Evolutionary conservation across 2,888 invertebrate genomes (phyloP).

Genomic region (Smittia aterrima): DNA sequence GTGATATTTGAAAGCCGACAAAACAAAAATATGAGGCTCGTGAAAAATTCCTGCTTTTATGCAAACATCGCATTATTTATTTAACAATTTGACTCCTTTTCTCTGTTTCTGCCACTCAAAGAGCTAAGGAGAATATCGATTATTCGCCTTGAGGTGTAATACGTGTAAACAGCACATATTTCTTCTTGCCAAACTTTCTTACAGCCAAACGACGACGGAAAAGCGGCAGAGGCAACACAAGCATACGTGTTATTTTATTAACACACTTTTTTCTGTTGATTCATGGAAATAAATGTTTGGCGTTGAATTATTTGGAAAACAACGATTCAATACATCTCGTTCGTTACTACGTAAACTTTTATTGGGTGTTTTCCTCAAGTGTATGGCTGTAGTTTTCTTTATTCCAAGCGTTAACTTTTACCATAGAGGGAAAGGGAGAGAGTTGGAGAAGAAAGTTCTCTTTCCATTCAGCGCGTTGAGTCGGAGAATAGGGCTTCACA

Average conservation of each 20-base stretch:
- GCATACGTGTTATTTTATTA: slow-evolving; percentile 25
- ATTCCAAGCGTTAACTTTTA: not conserved
- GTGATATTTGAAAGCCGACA: slow-evolving; percentile 36
- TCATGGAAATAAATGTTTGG: slow-evolving; percentile 37
- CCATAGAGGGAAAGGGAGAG: too few species aligned
- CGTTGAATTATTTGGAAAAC: slow-evolving; percentile 33
- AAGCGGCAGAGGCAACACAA: not conserved
- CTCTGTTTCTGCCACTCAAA: slow-evolving; percentile 8
- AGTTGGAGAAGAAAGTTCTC: too few species aligned
- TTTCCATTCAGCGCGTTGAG: not conserved
- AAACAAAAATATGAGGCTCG: not conserved
- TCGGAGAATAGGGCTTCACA: not conserved
- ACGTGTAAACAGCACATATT: slow-evolving; percentile 2
- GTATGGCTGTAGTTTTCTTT: not conserved
- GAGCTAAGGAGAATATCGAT: slow-evolving; percentile 23
- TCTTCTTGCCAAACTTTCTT: not conserved
- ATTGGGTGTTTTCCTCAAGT: slow-evolving; percentile 25
- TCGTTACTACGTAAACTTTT: slow-evolving; percentile 22
- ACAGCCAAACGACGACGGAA: not conserved
- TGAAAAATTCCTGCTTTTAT: slow-evolving; percentile 7
- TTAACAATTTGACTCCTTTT: slow-evolving; percentile 32
- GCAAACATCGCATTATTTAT: slow-evolving; percentile 34
- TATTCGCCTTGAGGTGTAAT: slow-evolving; percentile 21
- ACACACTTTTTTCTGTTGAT: slow-evolving; percentile 35
- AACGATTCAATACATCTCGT: slow-evolving; percentile 11